Evolutionary conservation across 1,140 invertebrate species (phyloP).

Genomic region (Euwallacea similis): DNA sequence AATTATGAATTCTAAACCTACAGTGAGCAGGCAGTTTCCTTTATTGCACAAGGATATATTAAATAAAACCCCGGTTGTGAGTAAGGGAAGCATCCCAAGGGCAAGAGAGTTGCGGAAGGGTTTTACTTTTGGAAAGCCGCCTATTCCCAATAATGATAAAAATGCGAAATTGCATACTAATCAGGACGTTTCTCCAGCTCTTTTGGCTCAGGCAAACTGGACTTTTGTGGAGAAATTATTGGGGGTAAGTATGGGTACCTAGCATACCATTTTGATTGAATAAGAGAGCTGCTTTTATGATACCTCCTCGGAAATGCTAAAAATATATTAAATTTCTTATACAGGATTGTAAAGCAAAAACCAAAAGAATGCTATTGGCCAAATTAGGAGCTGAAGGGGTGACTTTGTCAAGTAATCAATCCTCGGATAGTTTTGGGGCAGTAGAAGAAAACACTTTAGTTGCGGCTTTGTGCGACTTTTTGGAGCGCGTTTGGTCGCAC

Average conservation of each 20-base stretch:
- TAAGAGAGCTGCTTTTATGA: neutral
- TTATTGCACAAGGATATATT: constrained; percentile 73
- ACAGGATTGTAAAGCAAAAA: constrained; percentile 88
- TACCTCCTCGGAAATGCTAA: neutral
- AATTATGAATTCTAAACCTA: constrained; percentile 62
- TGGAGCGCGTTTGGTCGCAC: constrained; percentile 98
- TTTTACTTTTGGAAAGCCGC: constrained; percentile 39
- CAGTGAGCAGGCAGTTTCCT: constrained; percentile 69
- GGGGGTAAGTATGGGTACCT: constrained; percentile 66
- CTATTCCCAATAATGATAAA: constrained; percentile 45
- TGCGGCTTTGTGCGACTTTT: constrained; percentile 93
- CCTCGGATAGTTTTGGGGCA: constrained; percentile 63
- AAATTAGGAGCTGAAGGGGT: constrained; percentile 97
- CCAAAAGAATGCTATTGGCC: constrained; percentile 96
- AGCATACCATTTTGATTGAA: neutral
- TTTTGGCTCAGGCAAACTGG: constrained; percentile 97
- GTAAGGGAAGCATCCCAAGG: constrained; percentile 53
- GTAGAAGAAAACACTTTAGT: constrained; percentile 98
- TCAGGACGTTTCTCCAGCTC: constrained; percentile 71
- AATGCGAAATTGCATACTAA: constrained; percentile 55
- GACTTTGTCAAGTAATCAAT: constrained; percentile 64
- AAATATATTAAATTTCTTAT: constrained; percentile 29
- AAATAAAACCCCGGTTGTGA: constrained; percentile 56
- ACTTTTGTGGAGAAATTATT: constrained; percentile 96
- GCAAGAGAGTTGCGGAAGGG: constrained; percentile 49